These are phyloP conservation scores for Drosophila robusta DNA, from an alignment of 2,888 invertebrate genomes.

Conservation along the genomic window DNA sequence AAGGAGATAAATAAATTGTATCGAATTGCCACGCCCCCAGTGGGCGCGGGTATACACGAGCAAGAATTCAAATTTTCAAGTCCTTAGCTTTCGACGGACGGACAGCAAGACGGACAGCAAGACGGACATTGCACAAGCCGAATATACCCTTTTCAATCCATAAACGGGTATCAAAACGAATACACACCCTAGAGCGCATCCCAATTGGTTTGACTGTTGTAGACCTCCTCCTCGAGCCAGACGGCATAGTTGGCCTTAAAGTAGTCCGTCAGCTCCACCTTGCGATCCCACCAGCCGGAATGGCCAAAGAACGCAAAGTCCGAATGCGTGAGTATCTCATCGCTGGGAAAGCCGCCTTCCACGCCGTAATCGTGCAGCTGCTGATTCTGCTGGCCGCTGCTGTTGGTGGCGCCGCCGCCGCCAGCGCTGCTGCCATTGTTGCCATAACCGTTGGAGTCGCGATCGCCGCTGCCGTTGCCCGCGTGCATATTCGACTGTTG, in stretches of 20 bases:
- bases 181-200: slow-evolving; percentile 85
- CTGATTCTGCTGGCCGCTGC: slow-evolving; percentile 65
- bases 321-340: slow-evolving; percentile 84
- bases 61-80: too few species aligned
- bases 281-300: slow-evolving; percentile 85
- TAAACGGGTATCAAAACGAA: not conserved
- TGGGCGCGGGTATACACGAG: too few species aligned
- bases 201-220: slow-evolving; percentile 93
- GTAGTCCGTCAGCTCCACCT: slow-evolving; percentile 93
- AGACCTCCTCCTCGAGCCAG: slow-evolving; percentile 99
- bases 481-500: slow-evolving; percentile 79
- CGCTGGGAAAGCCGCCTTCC: slow-evolving; percentile 83
- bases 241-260: slow-evolving; percentile 96
- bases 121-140: too few species aligned
- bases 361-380: slow-evolving; percentile 81
- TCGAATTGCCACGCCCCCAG: too few species aligned
- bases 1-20: too few species aligned
- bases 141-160: too few species aligned
- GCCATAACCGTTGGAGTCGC: slow-evolving; percentile 69
- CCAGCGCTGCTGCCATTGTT: slow-evolving; percentile 45
- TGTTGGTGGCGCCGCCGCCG: slow-evolving; percentile 41
- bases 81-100: too few species aligned
- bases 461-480: slow-evolving; percentile 66
- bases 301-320: slow-evolving; percentile 85
- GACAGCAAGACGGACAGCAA: too few species aligned